These are phyloP conservation scores for Escarpia spicata DNA, from an alignment of 2,888 invertebrate genomes.

Conservation along the genomic window DNA sequence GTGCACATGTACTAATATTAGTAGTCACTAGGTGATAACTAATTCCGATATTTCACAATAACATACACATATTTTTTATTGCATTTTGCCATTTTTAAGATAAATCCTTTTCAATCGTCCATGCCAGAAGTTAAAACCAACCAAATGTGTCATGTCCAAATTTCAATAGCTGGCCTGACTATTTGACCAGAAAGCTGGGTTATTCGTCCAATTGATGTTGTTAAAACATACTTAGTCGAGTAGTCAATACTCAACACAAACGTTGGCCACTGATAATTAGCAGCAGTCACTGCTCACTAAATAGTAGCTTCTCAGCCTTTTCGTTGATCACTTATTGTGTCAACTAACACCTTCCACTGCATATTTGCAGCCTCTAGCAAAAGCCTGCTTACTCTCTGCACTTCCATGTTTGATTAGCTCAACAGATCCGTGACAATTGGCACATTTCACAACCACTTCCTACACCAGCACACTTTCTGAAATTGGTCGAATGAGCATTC, in stretches of 20 bases:
- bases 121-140: slow-evolving; percentile 13
- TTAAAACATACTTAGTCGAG: slow-evolving; percentile 13
- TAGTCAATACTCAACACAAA: not conserved
- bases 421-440: not conserved
- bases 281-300: not conserved
- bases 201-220: not conserved
- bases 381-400: not conserved
- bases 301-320: not conserved
- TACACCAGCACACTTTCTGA: not conserved
- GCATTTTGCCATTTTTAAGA: slow-evolving; percentile 11
- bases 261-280: not conserved
- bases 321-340: slow-evolving; percentile 12
- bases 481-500: slow-evolving; percentile 6
- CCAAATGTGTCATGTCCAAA: slow-evolving; percentile 16
- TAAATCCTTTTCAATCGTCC: slow-evolving; percentile 16
- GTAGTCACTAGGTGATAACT: slow-evolving; percentile 11
- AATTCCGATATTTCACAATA: slow-evolving; percentile 16
- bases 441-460: not conserved
- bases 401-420: not conserved
- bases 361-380: not conserved
- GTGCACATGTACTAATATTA: slow-evolving; percentile 16
- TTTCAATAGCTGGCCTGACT: slow-evolving; percentile 12
- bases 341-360: not conserved
- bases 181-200: not conserved
- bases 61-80: slow-evolving; percentile 16